These are phyloP conservation scores for Australoheros scitulus DNA, from an alignment of 2,113 vertebrate genomes.

Conservation along the genomic window DNA sequence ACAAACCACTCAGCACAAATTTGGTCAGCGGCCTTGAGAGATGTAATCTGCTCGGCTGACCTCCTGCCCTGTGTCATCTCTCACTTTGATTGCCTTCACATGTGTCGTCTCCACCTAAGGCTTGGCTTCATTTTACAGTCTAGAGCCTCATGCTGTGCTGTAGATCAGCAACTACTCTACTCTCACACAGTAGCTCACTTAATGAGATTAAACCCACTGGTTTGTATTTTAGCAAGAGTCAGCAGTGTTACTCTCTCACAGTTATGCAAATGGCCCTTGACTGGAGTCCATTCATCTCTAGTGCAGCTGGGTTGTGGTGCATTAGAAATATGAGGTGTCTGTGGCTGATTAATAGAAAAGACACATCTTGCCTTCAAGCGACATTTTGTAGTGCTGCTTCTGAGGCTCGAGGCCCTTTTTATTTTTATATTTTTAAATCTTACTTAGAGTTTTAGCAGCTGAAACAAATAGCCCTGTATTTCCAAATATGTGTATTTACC, in stretches of 20 bases:
- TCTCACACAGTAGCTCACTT: constrained; percentile 49
- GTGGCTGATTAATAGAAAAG: constrained; percentile 37
- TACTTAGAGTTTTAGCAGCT: background rate
- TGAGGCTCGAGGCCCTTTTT: background rate
- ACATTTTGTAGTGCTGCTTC: background rate
- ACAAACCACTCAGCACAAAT: constrained; percentile 39
- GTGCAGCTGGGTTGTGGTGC: background rate
- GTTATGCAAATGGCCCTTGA: constrained; percentile 55
- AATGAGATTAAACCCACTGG: constrained; percentile 67
- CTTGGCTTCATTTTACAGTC: background rate
- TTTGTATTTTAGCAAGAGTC: constrained; percentile 62
- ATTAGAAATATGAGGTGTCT: constrained; percentile 14
- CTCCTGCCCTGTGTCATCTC: constrained; percentile 24
- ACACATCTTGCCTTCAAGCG: background rate
- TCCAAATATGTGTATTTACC: background rate
- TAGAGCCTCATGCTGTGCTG: background rate
- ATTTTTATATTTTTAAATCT: background rate
- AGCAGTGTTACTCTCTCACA: constrained; percentile 46
- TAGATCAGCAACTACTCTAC: constrained; percentile 36
- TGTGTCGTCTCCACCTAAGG: constrained; percentile 16
- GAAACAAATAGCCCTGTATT: background rate
- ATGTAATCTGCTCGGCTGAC: constrained; percentile 45
- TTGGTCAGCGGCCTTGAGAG: constrained; percentile 53
- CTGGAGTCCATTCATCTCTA: constrained; percentile 25
- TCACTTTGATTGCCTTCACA: constrained; percentile 37